Conservation (phyloP, 2,113 vertebrate species). For the Notothenia rossii region DNA sequence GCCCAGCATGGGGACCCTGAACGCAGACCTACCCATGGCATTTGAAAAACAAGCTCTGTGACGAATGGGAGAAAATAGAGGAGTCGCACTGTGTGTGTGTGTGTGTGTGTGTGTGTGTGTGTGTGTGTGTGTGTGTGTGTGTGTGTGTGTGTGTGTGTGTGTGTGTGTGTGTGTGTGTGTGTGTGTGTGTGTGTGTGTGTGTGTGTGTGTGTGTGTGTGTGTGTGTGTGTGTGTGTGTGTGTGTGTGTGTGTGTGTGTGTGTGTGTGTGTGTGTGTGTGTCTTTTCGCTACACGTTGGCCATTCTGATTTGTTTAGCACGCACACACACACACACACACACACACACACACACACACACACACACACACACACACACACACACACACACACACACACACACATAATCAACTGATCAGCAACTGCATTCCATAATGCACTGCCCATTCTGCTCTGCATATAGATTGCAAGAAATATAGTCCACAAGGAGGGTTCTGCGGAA, state of each 20-base stretch:
- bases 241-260: too few species aligned
- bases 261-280: too few species aligned
- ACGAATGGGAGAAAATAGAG: constrained; percentile 81
- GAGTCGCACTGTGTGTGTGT: constrained; percentile 43
- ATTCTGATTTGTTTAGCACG: too few species aligned
- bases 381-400: constrained; percentile 41
- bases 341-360: background rate
- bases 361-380: constrained; percentile 23
- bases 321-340: too few species aligned
- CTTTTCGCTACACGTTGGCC: too few species aligned
- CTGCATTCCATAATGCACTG: constrained; percentile 52
- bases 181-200: constrained; percentile 10
- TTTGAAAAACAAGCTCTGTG: constrained; percentile 80
- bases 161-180: too few species aligned
- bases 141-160: too few species aligned
- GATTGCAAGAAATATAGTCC: constrained; percentile 53
- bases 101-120: constrained; percentile 44
- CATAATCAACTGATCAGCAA: constrained; percentile 57
- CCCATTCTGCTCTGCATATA: constrained; percentile 68
- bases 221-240: too few species aligned
- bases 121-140: constrained; percentile 6
- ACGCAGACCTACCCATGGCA: constrained; percentile 67
- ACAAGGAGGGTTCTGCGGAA: constrained; percentile 22
- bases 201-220: constrained; percentile 27
- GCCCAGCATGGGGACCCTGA: constrained; percentile 65